phyloP scores from a whole-genome alignment of 2,888 invertebrate species.

The Mesochorus sp. region DNA sequence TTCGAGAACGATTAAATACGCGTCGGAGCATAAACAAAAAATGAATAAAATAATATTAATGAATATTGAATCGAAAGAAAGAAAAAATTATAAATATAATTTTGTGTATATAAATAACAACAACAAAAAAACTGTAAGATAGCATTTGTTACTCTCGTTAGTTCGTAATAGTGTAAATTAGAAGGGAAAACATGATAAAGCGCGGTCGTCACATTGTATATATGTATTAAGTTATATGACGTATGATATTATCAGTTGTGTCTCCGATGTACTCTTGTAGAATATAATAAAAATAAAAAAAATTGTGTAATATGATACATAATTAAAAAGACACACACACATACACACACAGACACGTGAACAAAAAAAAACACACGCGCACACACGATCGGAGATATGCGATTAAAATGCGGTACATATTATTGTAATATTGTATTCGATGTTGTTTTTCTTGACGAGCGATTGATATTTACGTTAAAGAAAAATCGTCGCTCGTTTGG shows the following conservation, averaged over 20 bases:
- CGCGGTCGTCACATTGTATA: conserved; percentile 69
- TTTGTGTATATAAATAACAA: conserved; percentile 58
- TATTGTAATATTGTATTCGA: conserved; percentile 68
- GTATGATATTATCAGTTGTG: conserved; percentile 66
- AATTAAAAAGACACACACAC: conserved; percentile 31
- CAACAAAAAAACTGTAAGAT: conserved; percentile 74
- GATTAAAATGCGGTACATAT: conserved; percentile 46
- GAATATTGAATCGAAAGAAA: conserved; percentile 22
- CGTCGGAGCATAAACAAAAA: conserved; percentile 22
- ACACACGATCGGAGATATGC: conserved; percentile 29
- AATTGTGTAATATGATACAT: conserved; percentile 34
- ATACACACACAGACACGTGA: conserved; percentile 22
- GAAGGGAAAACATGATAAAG: conserved; percentile 53
- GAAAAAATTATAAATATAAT: conserved; percentile 41
- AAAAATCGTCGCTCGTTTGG: conserved; percentile 41
- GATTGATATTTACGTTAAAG: conserved; percentile 26
- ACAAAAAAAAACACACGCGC: too few relatives aligned
- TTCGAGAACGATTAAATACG: conserved; percentile 7
- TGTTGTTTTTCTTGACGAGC: conserved; percentile 68
- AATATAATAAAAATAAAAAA: conserved; percentile 32
- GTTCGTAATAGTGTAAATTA: conserved; percentile 79
- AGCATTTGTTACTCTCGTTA: conserved; percentile 81
- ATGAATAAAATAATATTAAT: conserved; percentile 32
- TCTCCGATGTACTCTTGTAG: conserved; percentile 68
- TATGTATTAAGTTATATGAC: conserved; percentile 65